Evolutionary conservation across 2,888 invertebrate genomes (phyloP), one percentile per base, ranked within the genome.

Genomic region (Oscheius sp.): DNA sequence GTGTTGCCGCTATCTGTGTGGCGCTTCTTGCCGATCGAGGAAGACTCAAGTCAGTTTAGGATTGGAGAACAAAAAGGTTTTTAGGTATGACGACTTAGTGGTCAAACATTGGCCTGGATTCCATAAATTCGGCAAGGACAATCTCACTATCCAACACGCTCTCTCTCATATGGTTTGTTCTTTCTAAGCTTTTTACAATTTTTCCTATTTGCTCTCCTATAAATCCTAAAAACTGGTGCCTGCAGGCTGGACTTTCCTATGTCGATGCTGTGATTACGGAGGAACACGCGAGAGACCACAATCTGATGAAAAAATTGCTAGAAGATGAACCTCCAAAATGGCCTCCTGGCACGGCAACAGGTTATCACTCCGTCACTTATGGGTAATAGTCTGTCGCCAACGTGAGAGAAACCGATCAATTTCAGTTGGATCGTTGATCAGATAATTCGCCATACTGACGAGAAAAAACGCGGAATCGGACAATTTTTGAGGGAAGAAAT

Each of bases 1-100:
- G 82, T 1, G 78, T 84, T n/a, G 78, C 74, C 39, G 78, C 82
- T 2, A 70, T 82, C 12, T 82, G 83, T 34, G 69, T 84, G 0
- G 84, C 82, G 0, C 82, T 81, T 67, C 76, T 89, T 33, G 87
- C 88, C 4, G 88, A 88, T 69, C 84, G 87, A 39, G 87, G 87
- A 6, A 71, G 81, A 31, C 50, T 88, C 23, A 70, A 39, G 64
- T 64, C 15, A 50, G 37, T n/a, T 39, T n/a, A n/a, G n/a, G n/a
- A 10, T 17, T 31, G 20, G 15, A 12, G 46, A 20, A 20, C 20
- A 23, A 4, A 39, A 23, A 8, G 31, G 8, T 25, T 25, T 61
- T 58, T 45, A 70, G 72, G 20, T 81, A 79, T 48, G 79, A 80
- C 46, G 81, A 79, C 48, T 75, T 76, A 20, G 80, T 81, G 3